Evolutionary conservation across 1,140 invertebrate genomes (phyloP).

Genomic region (Phortica variegata): DNA sequence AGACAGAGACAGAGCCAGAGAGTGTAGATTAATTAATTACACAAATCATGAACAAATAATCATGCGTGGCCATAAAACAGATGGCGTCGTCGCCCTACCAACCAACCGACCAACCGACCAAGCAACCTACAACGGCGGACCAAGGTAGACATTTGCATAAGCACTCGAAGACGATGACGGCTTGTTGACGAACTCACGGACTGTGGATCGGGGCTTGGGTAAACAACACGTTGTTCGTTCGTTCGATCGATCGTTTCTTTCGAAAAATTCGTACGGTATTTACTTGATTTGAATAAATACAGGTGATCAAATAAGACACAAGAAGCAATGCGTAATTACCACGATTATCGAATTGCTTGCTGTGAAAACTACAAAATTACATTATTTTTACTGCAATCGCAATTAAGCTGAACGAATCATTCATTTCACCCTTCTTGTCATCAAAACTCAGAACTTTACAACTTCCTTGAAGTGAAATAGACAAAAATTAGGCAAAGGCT

Average conservation of each 20-base stretch:
- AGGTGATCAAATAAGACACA: slow-evolving; percentile 33
- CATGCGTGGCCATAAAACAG: slow-evolving; percentile 12
- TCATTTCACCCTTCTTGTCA: too few species aligned
- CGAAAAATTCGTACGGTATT: slow-evolving; percentile 5
- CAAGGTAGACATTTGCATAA: slow-evolving; percentile 6
- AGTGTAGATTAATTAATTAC: slow-evolving; percentile 26
- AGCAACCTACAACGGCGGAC: too few species aligned
- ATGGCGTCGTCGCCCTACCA: not conserved
- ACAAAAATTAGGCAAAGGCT: too few species aligned
- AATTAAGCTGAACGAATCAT: too few species aligned
- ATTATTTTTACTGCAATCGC: too few species aligned
- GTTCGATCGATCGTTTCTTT: not conserved
- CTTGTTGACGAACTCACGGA: not conserved
- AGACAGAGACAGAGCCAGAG: too few species aligned
- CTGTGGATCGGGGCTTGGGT: slow-evolving; percentile 2
- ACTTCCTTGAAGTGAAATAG: too few species aligned
- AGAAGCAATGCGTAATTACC: too few species aligned
- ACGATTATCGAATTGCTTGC: too few species aligned
- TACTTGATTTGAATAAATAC: slow-evolving; percentile 36
- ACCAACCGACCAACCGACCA: too few species aligned
- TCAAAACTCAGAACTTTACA: too few species aligned
- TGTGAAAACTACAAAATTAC: too few species aligned
- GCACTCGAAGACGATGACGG: not conserved
- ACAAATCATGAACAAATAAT: slow-evolving; percentile 34
- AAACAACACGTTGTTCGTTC: slow-evolving; percentile 11